A percentile compares a stretch with the other conserved stretches of the same genome.
These are phyloP conservation scores for Pleuronectes platessa DNA, from an alignment of 2,113 vertebrate genomes.

Conservation along the genomic window DNA sequence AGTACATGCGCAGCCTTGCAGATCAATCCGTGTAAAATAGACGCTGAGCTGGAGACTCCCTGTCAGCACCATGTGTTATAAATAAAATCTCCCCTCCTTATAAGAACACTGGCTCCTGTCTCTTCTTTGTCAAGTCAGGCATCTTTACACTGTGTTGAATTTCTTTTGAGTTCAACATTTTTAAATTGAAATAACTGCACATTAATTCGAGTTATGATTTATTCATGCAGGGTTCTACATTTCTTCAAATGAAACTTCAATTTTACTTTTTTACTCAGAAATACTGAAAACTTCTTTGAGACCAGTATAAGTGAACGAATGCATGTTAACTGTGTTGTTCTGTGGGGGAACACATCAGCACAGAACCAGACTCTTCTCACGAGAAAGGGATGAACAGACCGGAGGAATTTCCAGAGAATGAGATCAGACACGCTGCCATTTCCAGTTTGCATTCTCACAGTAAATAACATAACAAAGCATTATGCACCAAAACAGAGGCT, in stretches of 20 bases:
- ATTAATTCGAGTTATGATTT: no score
- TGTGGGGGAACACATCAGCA: background rate
- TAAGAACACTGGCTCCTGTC: slow-evolving; percentile 66
- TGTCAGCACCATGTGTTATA: slow-evolving; percentile 85
- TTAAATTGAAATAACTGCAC: no score
- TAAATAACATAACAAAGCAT: background rate
- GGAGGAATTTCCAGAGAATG: background rate
- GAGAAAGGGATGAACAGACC: background rate
- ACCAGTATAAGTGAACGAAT: background rate
- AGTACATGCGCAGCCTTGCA: slow-evolving; percentile 87
- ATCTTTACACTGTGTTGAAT: background rate
- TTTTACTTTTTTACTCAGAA: no score
- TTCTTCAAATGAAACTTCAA: no score
- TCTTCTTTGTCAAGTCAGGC: slow-evolving; percentile 43
- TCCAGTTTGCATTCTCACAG: background rate
- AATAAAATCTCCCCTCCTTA: slow-evolving; percentile 86
- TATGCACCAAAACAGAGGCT: background rate
- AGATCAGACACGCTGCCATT: background rate
- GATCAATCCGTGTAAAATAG: slow-evolving; percentile 86
- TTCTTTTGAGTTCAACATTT: no score
- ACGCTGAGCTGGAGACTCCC: slow-evolving; percentile 76
- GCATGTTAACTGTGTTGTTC: background rate
- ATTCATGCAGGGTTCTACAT: no score
- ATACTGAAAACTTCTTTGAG: no score
- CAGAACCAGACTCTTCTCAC: background rate